Percentiles rank a stretch among this genome's conserved stretches.
phyloP scores from a whole-genome alignment of 2,797 vertebrate species.

The Philypnodon macrostomus region DNA sequence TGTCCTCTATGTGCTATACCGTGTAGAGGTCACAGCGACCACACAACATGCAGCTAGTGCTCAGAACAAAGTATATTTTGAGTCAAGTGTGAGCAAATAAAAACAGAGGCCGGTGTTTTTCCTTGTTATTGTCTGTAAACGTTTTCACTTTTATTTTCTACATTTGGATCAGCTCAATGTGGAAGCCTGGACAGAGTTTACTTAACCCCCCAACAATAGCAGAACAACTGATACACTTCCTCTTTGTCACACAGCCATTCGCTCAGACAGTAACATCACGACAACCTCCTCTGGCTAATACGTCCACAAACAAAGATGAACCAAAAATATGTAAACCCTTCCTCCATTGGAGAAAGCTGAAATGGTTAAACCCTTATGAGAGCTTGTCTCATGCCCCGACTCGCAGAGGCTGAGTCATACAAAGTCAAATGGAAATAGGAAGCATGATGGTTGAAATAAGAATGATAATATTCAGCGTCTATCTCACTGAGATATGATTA shows the following conservation, averaged over 20 bases:
- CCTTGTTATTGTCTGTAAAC: constrained; percentile 70
- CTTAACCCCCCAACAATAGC: constrained; percentile 27
- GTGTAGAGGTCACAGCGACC: not conserved
- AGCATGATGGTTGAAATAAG: constrained; percentile 40
- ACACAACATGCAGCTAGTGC: not conserved
- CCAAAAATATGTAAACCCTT: constrained; percentile 57
- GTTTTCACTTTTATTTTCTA: constrained; percentile 79
- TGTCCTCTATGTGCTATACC: not conserved
- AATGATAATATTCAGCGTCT: constrained; percentile 25
- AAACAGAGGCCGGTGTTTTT: constrained; percentile 26
- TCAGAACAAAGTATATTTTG: not conserved
- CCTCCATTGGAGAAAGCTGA: constrained; percentile 67
- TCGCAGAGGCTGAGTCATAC: constrained; percentile 37
- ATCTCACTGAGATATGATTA: constrained; percentile 38
- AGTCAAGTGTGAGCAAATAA: constrained; percentile 11
- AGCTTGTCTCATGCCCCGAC: constrained; percentile 35
- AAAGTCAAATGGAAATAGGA: constrained; percentile 14
- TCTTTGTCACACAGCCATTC: constrained; percentile 46
- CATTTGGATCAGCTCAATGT: constrained; percentile 78
- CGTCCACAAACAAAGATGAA: constrained; percentile 47
- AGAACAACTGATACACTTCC: constrained; percentile 34
- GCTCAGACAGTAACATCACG: constrained; percentile 40
- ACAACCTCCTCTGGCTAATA: constrained; percentile 22
- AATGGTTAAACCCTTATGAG: constrained; percentile 50
- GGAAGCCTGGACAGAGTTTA: constrained; percentile 67